phyloP scores from a whole-genome alignment of 1,140 invertebrate genomes.

The Cherax quadricarinatus region DNA sequence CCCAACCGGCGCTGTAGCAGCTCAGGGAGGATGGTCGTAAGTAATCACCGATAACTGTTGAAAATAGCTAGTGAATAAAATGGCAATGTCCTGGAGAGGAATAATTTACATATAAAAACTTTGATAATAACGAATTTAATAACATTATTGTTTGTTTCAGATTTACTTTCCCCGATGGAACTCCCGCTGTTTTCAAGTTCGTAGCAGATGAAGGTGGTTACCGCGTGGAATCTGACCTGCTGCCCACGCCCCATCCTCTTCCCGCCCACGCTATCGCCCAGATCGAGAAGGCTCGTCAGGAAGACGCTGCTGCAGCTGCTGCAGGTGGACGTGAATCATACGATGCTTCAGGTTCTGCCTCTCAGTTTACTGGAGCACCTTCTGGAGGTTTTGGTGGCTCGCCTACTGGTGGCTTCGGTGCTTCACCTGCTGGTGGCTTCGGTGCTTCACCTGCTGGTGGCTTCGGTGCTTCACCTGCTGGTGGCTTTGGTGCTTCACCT shows the following conservation, averaged over 20 bases:
- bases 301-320: constrained; percentile 8
- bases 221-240: constrained; percentile 35
- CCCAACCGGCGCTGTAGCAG: constrained; percentile 18
- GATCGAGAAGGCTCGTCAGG: constrained; percentile 43
- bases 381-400: background rate
- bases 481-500: constrained; percentile 22
- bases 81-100: background rate
- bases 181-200: constrained; percentile 23
- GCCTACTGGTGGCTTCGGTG: background rate
- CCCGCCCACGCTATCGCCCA: constrained; percentile 33
- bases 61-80: too few relatives aligned
- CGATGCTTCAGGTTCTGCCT: background rate
- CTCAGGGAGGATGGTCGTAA: constrained; percentile 51
- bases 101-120: background rate
- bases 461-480: constrained; percentile 1
- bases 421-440: background rate
- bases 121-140: background rate
- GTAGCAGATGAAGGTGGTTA: constrained; percentile 44
- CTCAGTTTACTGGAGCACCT: background rate
- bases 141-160: background rate
- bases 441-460: background rate
- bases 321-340: background rate
- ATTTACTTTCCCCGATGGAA: constrained; percentile 36
- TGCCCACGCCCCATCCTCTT: constrained; percentile 42
- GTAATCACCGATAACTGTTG: background rate